Evolutionary conservation across 2,797 vertebrate species (phyloP).

Genomic region (Micropoecilia bifurca): DNA sequence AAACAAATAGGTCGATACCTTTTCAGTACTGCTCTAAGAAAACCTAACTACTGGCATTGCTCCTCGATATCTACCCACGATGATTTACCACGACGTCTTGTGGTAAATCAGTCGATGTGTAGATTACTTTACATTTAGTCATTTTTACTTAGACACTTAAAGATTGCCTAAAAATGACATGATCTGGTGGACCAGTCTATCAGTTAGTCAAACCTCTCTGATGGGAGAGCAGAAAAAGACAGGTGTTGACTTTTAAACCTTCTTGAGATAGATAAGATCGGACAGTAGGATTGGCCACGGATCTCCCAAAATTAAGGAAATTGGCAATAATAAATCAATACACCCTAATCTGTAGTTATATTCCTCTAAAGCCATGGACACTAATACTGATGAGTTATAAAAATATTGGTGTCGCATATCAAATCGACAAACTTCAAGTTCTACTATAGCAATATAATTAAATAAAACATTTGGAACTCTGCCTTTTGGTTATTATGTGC

Average conservation of each 20-base stretch:
- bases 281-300: too few species aligned
- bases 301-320: too few species aligned
- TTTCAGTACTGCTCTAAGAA: not conserved
- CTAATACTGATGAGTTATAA: not conserved
- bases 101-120: not conserved
- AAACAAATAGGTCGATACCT: not conserved
- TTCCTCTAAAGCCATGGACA: not conserved
- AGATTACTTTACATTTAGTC: not conserved
- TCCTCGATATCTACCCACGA: too few species aligned
- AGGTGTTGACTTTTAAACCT: too few species aligned
- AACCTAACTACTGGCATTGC: not conserved
- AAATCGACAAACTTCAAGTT: not conserved
- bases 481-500: not conserved
- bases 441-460: not conserved
- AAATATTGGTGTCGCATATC: not conserved
- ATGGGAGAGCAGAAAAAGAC: too few species aligned
- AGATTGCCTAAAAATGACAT: not conserved
- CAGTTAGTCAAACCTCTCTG: too few species aligned
- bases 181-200: too few species aligned
- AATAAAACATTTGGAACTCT: not conserved
- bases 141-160: not conserved
- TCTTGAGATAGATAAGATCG: too few species aligned
- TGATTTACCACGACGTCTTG: not conserved
- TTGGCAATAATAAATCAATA: too few species aligned
- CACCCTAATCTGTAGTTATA: not conserved